Evolutionary conservation across 1,140 invertebrate genomes (phyloP).

Genomic region (Drosophila willistoni): DNA sequence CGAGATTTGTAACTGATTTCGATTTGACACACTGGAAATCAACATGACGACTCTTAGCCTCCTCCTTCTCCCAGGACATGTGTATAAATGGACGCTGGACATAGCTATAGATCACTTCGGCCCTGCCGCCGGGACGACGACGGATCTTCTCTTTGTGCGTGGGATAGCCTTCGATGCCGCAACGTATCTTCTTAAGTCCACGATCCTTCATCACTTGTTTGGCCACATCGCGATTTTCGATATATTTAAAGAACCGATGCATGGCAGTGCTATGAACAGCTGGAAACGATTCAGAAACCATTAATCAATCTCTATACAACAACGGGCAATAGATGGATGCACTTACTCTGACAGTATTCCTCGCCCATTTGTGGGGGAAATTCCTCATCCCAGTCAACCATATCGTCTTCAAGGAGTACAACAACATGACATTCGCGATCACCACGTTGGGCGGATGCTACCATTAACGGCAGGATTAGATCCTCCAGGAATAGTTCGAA

Average conservation of each 20-base stretch:
- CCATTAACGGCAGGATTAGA: constrained; percentile 97
- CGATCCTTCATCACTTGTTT: constrained; percentile 99
- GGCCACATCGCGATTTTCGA: constrained; percentile 99
- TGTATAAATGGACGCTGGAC: constrained; percentile 99
- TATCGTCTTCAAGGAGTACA: constrained; percentile 96
- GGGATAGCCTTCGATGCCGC: constrained; percentile 99
- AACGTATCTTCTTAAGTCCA: constrained; percentile 98
- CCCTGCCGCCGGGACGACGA: constrained; percentile 93
- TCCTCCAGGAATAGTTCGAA: constrained; percentile 98
- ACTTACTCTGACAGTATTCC: constrained; percentile 96
- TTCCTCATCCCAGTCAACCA: constrained; percentile 99
- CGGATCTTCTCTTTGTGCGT: constrained; percentile 99
- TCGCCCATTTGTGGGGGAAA: constrained; percentile 99
- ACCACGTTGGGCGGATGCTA: constrained; percentile 95
- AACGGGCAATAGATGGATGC: not conserved
- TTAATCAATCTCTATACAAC: not conserved
- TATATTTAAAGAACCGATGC: constrained; percentile 99
- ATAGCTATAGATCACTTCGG: constrained; percentile 99
- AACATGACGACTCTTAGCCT: constrained; percentile 99
- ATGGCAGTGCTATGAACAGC: constrained; percentile 95
- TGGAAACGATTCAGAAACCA: constrained; percentile 59
- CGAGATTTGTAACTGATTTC: constrained; percentile 96
- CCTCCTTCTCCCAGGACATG: constrained; percentile 99
- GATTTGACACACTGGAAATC: constrained; percentile 99
- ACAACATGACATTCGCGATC: constrained; percentile 97